phyloP scores from a whole-genome alignment of 1,140 invertebrate genomes.

The Brachionus koreanus region DNA sequence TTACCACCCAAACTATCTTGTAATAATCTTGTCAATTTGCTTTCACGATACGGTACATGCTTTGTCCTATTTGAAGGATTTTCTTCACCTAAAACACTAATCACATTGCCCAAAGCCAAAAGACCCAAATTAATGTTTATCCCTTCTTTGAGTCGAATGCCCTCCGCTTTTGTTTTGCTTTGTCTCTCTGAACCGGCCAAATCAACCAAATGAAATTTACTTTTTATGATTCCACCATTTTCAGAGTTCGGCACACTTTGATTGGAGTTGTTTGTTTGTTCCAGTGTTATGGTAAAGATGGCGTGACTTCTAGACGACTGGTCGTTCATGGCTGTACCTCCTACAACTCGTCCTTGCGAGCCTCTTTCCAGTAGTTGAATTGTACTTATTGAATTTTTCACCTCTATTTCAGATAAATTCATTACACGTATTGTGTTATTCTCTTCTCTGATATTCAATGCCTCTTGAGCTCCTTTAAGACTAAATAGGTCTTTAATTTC shows the following conservation, averaged over 20 bases:
- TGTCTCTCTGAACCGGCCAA: constrained; percentile 88
- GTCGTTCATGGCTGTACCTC: constrained; percentile 78
- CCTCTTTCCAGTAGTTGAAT: constrained; percentile 25
- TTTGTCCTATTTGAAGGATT: constrained; percentile 55
- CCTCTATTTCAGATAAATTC: constrained; percentile 2
- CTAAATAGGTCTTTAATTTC: constrained; percentile 41
- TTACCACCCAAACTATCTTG: constrained; percentile 82
- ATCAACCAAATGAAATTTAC: constrained; percentile 44
- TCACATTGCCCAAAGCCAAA: constrained; percentile 32
- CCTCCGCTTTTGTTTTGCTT: constrained; percentile 94
- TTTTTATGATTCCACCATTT: not conserved
- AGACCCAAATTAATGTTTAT: constrained; percentile 40
- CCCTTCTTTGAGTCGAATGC: constrained; percentile 93
- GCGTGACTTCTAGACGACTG: constrained; percentile 77
- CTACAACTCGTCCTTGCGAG: constrained; percentile 49
- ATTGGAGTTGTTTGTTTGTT: not conserved
- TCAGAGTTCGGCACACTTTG: not conserved
- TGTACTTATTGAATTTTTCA: not conserved
- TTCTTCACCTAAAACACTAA: not conserved
- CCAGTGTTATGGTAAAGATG: constrained; percentile 69
- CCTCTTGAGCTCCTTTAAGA: not conserved
- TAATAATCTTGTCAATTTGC: constrained; percentile 58
- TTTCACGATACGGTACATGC: constrained; percentile 60
- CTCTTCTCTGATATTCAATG: constrained; percentile 22
- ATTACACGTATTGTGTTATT: constrained; percentile 38